Evolutionary conservation across 2,888 invertebrate species (phyloP).

Genomic region (Serripes groenlandicus): DNA sequence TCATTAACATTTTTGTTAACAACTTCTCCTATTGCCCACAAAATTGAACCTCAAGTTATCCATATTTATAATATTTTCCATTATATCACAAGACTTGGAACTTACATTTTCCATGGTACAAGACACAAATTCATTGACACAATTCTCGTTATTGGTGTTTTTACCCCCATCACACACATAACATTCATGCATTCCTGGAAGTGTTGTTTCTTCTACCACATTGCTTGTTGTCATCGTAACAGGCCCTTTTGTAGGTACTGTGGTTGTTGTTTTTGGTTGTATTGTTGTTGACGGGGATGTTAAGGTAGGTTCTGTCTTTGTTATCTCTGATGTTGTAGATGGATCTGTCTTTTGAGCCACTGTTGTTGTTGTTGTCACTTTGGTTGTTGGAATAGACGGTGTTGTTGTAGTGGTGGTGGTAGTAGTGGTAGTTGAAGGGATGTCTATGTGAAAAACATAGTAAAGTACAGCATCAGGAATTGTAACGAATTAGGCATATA

Average conservation of each 20-base stretch:
- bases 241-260: neutral
- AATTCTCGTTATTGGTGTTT: slow-evolving; percentile 28
- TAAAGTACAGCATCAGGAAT: too few relatives aligned
- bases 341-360: neutral
- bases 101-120: slow-evolving; percentile 49
- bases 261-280: slow-evolving; percentile 21
- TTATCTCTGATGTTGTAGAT: slow-evolving; percentile 15
- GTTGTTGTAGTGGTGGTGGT: slow-evolving; percentile 5
- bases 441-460: too few relatives aligned
- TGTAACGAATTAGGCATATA: too few relatives aligned
- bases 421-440: slow-evolving; percentile 8
- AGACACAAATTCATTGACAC: slow-evolving; percentile 37
- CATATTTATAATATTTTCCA: neutral
- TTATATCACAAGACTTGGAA: slow-evolving; percentile 2
- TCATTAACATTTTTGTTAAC: too few relatives aligned
- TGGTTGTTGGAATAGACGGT: slow-evolving; percentile 7
- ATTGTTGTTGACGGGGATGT: slow-evolving; percentile 28
- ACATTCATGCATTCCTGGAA: slow-evolving; percentile 33
- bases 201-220: slow-evolving; percentile 10
- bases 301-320: slow-evolving; percentile 20
- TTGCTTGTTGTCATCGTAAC: neutral
- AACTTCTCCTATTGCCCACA: neutral
- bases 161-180: slow-evolving; percentile 27
- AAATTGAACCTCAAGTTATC: neutral
- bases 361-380: slow-evolving; percentile 29